Conservation (phyloP, 2,888 invertebrate genomes). For the Acanthosepion esculentum region DNA sequence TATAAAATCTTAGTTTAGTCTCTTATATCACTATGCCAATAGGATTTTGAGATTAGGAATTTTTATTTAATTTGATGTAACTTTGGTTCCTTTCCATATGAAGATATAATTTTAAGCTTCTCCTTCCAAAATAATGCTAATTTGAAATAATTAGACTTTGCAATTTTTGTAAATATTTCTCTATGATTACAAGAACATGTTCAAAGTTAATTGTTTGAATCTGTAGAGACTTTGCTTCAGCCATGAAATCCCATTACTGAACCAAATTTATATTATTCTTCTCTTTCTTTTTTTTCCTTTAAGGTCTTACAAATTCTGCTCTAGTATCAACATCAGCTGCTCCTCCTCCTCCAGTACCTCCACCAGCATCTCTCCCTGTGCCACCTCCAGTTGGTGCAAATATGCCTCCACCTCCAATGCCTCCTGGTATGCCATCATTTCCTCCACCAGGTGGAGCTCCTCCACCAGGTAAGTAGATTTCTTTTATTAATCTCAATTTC, state of each 20-base stretch:
- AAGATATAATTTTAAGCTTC: too few species aligned
- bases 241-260: conserved; percentile 61
- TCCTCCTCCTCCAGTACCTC: conserved; percentile 52
- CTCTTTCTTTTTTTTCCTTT: conserved; percentile 79
- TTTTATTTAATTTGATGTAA: too few species aligned
- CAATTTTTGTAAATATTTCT: too few species aligned
- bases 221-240: conserved; percentile 83
- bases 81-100: too few species aligned
- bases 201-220: not conserved
- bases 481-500: not conserved
- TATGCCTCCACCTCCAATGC: conserved; percentile 61
- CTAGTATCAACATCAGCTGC: conserved; percentile 53
- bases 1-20: too few species aligned
- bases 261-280: conserved; percentile 69
- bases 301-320: conserved; percentile 51
- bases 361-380: conserved; percentile 53
- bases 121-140: too few species aligned
- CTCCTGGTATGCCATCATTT: conserved; percentile 63
- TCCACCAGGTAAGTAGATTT: conserved; percentile 48
- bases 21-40: too few species aligned
- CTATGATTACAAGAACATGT: too few species aligned
- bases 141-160: too few species aligned
- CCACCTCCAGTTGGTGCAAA: conserved; percentile 57
- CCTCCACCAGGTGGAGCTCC: conserved; percentile 56
- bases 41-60: too few species aligned